These are phyloP conservation scores for Stigmatopora nigra DNA, from an alignment of 2,113 vertebrate species.

Conservation along the genomic window DNA sequence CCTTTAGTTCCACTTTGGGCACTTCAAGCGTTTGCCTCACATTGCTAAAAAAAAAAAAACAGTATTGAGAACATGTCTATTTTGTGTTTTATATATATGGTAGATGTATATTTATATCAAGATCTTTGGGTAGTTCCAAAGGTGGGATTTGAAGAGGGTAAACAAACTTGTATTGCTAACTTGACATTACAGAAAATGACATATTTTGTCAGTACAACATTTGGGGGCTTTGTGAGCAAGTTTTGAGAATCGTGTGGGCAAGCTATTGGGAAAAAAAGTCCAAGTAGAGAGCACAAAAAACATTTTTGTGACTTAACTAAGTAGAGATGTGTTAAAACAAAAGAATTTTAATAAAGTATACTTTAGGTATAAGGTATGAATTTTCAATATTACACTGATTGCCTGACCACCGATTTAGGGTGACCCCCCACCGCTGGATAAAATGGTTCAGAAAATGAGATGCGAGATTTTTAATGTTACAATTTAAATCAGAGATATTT, in stretches of 20 bases:
- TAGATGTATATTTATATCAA: too few relatives aligned
- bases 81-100: not conserved
- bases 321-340: not conserved
- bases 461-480: not conserved
- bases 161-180: slow-evolving; percentile 1
- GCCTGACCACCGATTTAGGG: too few relatives aligned
- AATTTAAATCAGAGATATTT: too few relatives aligned
- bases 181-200: not conserved
- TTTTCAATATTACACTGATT: too few relatives aligned
- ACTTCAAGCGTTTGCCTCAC: not conserved
- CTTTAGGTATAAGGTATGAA: not conserved
- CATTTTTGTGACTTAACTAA: not conserved
- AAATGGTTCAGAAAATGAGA: too few relatives aligned
- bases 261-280: not conserved
- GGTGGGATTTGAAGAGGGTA: not conserved
- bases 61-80: not conserved
- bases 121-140: not conserved
- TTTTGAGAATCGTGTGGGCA: not conserved
- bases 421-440: too few relatives aligned
- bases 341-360: not conserved
- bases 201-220: not conserved
- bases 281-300: not conserved
- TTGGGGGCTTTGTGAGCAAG: not conserved
- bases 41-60: too few relatives aligned
- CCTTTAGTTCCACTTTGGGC: slow-evolving; percentile 1